Evolutionary conservation across 2,113 vertebrate genomes (phyloP).

Genomic region (Empidonax traillii): DNA sequence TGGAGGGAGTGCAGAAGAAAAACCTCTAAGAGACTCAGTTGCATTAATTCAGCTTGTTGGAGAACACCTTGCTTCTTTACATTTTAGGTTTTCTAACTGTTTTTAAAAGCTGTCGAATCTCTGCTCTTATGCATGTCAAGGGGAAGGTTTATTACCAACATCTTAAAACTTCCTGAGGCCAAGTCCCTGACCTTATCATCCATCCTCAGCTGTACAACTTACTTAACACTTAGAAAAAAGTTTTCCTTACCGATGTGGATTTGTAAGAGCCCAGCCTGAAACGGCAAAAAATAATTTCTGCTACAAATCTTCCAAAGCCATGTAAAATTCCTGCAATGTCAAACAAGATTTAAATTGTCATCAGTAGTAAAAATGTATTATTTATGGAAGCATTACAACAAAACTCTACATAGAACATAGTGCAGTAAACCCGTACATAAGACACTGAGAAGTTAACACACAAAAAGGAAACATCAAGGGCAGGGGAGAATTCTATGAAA

Average conservation of each 20-base stretch:
- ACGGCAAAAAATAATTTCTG: conserved; percentile 92
- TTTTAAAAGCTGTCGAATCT: background rate
- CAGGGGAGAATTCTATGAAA: background rate
- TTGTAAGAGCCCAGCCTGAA: conserved; percentile 86
- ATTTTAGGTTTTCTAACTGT: background rate
- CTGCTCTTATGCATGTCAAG: background rate
- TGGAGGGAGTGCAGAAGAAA: background rate
- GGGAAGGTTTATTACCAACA: background rate
- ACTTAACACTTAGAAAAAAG: background rate
- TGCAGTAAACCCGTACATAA: background rate
- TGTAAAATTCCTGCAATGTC: conserved; percentile 89
- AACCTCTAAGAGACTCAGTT: background rate
- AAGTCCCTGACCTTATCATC: background rate
- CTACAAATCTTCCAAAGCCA: conserved; percentile 85
- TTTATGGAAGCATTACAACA: background rate
- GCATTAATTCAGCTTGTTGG: background rate
- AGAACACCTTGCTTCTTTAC: background rate
- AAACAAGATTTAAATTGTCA: background rate
- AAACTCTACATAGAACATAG: background rate
- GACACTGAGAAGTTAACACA: background rate
- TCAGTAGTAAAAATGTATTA: background rate
- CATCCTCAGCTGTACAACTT: background rate
- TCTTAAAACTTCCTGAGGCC: background rate
- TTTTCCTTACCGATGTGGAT: conserved; percentile 80
- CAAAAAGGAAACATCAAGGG: background rate